Evolutionary conservation across 2,113 vertebrate species (phyloP).

Genomic region (Seriola quinqueradiata): DNA sequence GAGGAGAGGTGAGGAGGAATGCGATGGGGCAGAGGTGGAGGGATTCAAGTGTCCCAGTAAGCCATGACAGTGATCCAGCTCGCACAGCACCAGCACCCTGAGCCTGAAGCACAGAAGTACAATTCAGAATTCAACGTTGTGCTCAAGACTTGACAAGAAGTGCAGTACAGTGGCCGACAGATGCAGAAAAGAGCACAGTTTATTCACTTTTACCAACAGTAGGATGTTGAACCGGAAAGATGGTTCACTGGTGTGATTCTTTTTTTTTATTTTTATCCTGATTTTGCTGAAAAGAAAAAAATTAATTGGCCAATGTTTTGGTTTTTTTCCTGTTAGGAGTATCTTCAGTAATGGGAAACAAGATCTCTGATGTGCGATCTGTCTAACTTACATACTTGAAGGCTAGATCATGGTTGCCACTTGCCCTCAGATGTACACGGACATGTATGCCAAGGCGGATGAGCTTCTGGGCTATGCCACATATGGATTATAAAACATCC

Average conservation of each 20-base stretch:
- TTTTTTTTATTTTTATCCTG: too few relatives aligned
- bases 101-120: neutral
- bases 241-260: neutral
- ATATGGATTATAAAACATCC: neutral
- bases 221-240: neutral
- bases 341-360: too few relatives aligned
- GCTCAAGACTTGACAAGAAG: neutral
- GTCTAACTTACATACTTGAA: too few relatives aligned
- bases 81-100: neutral
- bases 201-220: neutral
- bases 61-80: neutral
- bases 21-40: conserved; percentile 19
- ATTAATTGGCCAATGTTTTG: neutral
- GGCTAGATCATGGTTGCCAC: too few relatives aligned
- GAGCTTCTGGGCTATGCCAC: too few relatives aligned
- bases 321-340: neutral
- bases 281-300: neutral
- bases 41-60: neutral
- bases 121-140: neutral
- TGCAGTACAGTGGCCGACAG: neutral
- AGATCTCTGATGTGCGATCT: too few relatives aligned
- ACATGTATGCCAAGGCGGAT: too few relatives aligned
- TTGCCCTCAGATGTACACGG: too few relatives aligned
- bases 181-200: neutral
- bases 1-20: conserved; percentile 23